Evolutionary conservation across 1,140 invertebrate species (phyloP), one percentile per base, ranked within the genome.

Genomic region (Nasonia longicornis): DNA sequence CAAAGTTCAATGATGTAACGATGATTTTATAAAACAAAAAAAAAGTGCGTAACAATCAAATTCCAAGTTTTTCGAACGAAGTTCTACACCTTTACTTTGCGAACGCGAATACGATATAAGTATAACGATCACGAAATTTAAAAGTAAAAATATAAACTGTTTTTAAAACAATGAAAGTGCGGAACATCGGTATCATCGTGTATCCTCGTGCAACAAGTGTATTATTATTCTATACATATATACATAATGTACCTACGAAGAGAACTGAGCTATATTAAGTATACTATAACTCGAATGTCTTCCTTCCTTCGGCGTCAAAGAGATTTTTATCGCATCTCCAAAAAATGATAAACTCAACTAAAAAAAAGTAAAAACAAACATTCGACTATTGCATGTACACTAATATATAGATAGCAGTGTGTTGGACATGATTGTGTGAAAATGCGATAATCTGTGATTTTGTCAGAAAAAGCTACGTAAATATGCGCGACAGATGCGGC

Each of bases 271-370:
- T 74, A 69, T 75, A 75, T 80, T 80, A 45, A 26, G 66, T 82
- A 77, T 82, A 76, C 75, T 77, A 66, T 26, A 26, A 26, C 64
- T 80, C 78, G 63, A 82, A 78, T 82, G 81, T 82, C 81, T 82
- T 82, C 81, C 81, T 75, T 78, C 63, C 64, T 77, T 48, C 31
- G 35, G 45, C 67, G 58, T 77, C 64, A 72, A 81, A 80, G 38
- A 75, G 71, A 80, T 38, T 58, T 79, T 77, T 69, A 79, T 29
- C 67, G 67, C 75, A 66, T 77, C 45, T 73, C 71, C 20, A 71
- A 35, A 42, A 31, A 77, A 6, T 29, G 16, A 20, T n/a, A 79
- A 73, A 71, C 52, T 4, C 20, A 58, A 48, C 26, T 26, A 35
- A 35, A 35, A 35, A 58, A 79, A 72, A 52, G 2, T 67, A n/a